Evolutionary conservation across 2,797 vertebrate species (phyloP).

Genomic region (Prunella strophiata): DNA sequence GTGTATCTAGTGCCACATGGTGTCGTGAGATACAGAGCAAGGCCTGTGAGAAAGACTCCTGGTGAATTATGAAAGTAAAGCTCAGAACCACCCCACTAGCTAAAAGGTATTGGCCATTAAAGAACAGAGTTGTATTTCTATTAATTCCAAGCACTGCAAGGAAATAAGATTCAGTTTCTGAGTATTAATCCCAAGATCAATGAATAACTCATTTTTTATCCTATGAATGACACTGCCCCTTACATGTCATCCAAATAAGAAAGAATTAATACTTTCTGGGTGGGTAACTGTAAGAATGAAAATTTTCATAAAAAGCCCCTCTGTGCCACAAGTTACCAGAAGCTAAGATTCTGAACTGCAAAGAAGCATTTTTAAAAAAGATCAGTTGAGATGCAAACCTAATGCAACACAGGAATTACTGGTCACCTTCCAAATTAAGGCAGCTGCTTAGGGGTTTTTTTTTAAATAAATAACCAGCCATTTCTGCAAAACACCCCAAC

Average conservation of each 20-base stretch:
- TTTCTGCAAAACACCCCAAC: not conserved
- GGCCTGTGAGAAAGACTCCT: not conserved
- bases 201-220: not conserved
- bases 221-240: not conserved
- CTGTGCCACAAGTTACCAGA: not conserved
- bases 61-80: not conserved
- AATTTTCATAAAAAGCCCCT: not conserved
- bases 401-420: not conserved
- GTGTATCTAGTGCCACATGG: not conserved
- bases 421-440: not conserved
- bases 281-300: not conserved
- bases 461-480: not conserved
- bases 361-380: not conserved
- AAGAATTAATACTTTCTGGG: rapidly evolving
- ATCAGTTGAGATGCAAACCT: not conserved
- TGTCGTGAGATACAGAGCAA: not conserved
- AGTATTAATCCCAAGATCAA: not conserved
- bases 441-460: not conserved
- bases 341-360: not conserved
- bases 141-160: not conserved
- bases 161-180: not conserved
- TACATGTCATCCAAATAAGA: not conserved
- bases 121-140: not conserved
- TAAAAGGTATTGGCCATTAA: not conserved
- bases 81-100: not conserved